phyloP scores from a whole-genome alignment of 2,888 invertebrate genomes.

The Nipponacmea schrenckii region DNA sequence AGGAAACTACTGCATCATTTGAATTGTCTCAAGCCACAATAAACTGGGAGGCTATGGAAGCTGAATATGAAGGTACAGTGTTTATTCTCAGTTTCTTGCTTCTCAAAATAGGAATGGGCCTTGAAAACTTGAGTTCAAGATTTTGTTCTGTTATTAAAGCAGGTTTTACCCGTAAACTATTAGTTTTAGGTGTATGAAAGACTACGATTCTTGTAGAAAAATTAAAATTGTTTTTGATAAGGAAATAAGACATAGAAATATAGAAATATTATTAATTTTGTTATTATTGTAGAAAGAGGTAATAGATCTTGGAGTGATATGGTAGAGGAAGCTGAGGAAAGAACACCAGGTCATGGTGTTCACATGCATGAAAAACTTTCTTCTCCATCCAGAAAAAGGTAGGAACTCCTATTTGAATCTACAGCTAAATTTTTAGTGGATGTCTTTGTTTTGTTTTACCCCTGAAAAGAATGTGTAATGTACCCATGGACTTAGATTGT shows the following conservation, averaged over 20 bases:
- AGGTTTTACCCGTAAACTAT: conserved; percentile 9
- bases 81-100: conserved; percentile 19
- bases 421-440: too few relatives aligned
- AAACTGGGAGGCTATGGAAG: conserved; percentile 63
- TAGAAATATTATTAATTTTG: not conserved
- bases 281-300: conserved; percentile 16
- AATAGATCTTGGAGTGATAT: conserved; percentile 80
- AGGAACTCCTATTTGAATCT: conserved; percentile 59
- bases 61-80: conserved; percentile 62
- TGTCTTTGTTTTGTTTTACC: too few relatives aligned
- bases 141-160: not conserved
- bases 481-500: too few relatives aligned
- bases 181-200: too few relatives aligned
- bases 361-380: conserved; percentile 94
- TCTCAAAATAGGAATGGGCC: not conserved
- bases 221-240: too few relatives aligned
- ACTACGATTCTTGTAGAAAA: too few relatives aligned
- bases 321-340: conserved; percentile 69
- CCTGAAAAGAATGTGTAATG: too few relatives aligned
- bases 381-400: conserved; percentile 86
- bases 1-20: conserved; percentile 55
- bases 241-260: too few relatives aligned
- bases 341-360: conserved; percentile 92
- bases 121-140: not conserved
- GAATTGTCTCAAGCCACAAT: conserved; percentile 42